These are phyloP conservation scores for Lepus europaeus DNA, from an alignment of 2,113 vertebrate species.

Conservation along the genomic window DNA sequence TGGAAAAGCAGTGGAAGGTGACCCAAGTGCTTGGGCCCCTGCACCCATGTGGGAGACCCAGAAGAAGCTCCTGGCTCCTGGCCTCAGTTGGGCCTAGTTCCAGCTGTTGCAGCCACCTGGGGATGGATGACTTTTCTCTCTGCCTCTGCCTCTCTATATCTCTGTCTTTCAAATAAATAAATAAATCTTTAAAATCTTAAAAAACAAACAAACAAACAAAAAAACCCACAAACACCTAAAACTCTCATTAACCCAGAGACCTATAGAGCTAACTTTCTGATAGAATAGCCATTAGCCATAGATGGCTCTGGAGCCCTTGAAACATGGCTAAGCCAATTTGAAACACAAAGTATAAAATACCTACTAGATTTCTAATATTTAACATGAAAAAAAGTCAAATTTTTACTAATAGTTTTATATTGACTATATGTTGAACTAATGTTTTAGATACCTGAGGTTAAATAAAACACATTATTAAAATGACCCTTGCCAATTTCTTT, in stretches of 20 bases:
- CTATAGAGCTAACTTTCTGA: not conserved
- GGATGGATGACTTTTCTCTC: too few relatives aligned
- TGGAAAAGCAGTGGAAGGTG: too few relatives aligned
- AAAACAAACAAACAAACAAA: not conserved
- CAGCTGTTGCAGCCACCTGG: too few relatives aligned
- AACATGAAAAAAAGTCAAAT: not conserved
- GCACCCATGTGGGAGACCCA: too few relatives aligned
- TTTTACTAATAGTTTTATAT: slow-evolving; percentile 29
- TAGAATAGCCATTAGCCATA: not conserved
- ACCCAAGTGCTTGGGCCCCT: too few relatives aligned
- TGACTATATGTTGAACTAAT: slow-evolving; percentile 35
- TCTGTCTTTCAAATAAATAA: too few relatives aligned
- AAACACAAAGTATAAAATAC: not conserved
- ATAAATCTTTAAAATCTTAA: not conserved
- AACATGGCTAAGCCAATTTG: not conserved
- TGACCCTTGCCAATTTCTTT: slow-evolving; percentile 15
- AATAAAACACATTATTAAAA: slow-evolving; percentile 27
- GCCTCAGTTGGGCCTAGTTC: too few relatives aligned
- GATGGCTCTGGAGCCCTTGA: not conserved
- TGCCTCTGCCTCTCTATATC: too few relatives aligned
- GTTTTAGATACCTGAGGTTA: not conserved
- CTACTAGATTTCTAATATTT: not conserved
- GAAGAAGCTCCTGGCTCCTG: too few relatives aligned
- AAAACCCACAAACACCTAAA: not conserved
- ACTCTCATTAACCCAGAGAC: not conserved